A percentile compares a stretch with the other conserved stretches of the same genome.
Conservation (phyloP, 2,797 vertebrate genomes). For the Ptychadena robeensis region DNA sequence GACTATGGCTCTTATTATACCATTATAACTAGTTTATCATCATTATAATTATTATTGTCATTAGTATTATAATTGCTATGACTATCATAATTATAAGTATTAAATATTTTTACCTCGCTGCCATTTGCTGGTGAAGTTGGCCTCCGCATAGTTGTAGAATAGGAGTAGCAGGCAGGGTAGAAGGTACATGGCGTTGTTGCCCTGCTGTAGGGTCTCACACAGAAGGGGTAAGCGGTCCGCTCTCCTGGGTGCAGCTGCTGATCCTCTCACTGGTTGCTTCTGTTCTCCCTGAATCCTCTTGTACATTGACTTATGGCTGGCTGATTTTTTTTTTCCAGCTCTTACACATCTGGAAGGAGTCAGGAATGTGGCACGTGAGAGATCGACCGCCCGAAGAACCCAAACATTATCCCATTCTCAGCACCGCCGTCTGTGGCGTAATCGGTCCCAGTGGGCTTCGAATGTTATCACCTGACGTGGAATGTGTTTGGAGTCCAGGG, state of each 20-base stretch:
- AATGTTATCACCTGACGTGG: background rate
- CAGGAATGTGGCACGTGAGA: conserved; percentile 48
- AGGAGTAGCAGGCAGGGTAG: conserved; percentile 73
- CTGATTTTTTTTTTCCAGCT: conserved; percentile 22
- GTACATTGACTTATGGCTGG: conserved; percentile 32
- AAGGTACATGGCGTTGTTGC: conserved; percentile 69
- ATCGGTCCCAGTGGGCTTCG: background rate
- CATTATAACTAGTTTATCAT: no score
- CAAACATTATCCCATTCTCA: conserved; percentile 18
- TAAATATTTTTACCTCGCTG: conserved; percentile 75
- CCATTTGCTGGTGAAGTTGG: conserved; percentile 72
- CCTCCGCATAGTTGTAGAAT: conserved; percentile 72
- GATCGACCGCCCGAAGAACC: conserved; percentile 3
- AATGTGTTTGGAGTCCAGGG: background rate
- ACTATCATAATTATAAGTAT: no score
- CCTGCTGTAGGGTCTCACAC: no score
- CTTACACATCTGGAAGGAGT: conserved; percentile 54
- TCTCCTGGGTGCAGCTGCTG: conserved; percentile 6
- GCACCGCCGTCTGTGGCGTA: background rate
- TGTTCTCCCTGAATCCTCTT: conserved; percentile 28
- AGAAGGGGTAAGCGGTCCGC: background rate
- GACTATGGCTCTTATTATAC: no score
- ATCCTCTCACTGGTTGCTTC: conserved; percentile 17
- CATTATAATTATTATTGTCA: no score
- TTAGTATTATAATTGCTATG: no score